Conservation (phyloP, 1,140 invertebrate species). For the Holcopasites calliopsidis region DNA sequence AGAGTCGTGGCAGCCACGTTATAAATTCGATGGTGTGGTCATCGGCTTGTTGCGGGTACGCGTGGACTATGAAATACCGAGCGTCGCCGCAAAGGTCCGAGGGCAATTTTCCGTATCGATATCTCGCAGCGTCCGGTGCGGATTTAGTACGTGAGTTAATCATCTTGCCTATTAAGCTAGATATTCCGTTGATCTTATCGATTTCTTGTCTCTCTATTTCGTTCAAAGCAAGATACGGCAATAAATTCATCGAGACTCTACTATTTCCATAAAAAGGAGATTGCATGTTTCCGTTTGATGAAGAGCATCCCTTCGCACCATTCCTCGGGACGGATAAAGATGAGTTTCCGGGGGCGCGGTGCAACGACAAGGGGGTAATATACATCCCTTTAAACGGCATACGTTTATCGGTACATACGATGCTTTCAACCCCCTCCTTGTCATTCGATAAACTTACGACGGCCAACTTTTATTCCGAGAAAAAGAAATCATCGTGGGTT, state of each 20-base stretch:
- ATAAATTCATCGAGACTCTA: too few species aligned
- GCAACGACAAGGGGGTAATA: slow-evolving; percentile 5
- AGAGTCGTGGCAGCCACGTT: background rate
- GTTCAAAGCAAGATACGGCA: too few species aligned
- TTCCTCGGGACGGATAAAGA: slow-evolving; percentile 10
- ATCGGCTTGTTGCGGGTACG: background rate
- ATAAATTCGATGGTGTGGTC: slow-evolving; percentile 24
- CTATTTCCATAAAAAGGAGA: too few species aligned
- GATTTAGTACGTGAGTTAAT: slow-evolving; percentile 22
- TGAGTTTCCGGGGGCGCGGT: background rate
- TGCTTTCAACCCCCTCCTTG: slow-evolving; percentile 16
- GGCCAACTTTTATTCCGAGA: slow-evolving; percentile 5
- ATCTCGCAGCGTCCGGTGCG: background rate
- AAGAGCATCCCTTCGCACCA: background rate
- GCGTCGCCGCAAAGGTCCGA: slow-evolving; percentile 15
- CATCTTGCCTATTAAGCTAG: slow-evolving; percentile 26
- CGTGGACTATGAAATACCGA: background rate
- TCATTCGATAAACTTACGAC: slow-evolving; percentile 39
- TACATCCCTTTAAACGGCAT: slow-evolving; percentile 35
- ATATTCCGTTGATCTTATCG: background rate
- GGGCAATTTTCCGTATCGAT: slow-evolving; percentile 30
- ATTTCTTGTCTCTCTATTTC: background rate
- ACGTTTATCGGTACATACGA: slow-evolving; percentile 45
- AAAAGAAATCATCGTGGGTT: slow-evolving; percentile 22
- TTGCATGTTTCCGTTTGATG: background rate